A percentile compares a stretch with the other conserved stretches of the same genome.
Conservation (phyloP, 2,113 vertebrate species). For the Carlito syrichta region DNA sequence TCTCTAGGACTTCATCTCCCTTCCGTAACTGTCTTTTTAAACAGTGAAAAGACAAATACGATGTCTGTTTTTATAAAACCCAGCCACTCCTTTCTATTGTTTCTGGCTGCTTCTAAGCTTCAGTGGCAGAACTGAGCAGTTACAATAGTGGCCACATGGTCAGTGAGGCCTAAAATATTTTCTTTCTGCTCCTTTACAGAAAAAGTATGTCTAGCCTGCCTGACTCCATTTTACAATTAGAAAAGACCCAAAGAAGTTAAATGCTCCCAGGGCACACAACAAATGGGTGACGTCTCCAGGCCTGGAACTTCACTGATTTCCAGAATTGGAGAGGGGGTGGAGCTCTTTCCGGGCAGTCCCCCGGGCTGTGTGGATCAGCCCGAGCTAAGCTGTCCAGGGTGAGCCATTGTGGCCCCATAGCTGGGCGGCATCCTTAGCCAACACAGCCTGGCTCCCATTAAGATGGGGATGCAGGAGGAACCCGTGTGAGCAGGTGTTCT, state of each 20-base stretch:
- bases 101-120: neutral
- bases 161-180: neutral
- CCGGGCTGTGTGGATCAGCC: fast-evolving
- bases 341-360: neutral
- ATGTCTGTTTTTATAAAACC: neutral
- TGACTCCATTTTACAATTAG: neutral
- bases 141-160: neutral
- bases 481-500: neutral
- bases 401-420: fast-evolving
- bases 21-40: too few relatives aligned
- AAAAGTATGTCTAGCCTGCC: neutral
- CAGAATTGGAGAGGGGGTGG: neutral
- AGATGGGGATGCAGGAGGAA: fast-evolving
- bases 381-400: neutral
- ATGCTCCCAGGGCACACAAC: neutral
- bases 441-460: fast-evolving
- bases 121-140: neutral
- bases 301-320: neutral
- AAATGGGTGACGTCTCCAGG: neutral
- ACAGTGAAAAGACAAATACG: too few relatives aligned
- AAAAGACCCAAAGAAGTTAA: neutral
- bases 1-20: neutral
- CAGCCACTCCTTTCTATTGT: neutral
- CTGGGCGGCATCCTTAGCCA: fast-evolving
- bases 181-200: neutral